Evolutionary conservation across 2,888 invertebrate genomes (phyloP).

Genomic region (Coelopa pilipes): DNA sequence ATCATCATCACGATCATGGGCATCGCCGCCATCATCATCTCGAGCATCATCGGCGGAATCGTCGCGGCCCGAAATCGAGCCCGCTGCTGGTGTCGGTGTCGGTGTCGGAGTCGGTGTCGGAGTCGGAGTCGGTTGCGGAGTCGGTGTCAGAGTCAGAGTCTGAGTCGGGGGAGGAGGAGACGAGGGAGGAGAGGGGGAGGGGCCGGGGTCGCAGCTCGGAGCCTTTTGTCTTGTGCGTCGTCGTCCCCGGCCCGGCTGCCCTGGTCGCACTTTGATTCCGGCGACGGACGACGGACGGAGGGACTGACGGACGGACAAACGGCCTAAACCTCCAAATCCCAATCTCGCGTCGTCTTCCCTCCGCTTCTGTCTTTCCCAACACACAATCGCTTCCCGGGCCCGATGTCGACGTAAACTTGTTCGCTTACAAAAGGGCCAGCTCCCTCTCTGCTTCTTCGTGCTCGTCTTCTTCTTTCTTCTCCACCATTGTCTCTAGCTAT

Average conservation of each 20-base stretch:
- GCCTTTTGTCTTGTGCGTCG: neutral
- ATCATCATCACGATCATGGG: slow-evolving; percentile 12
- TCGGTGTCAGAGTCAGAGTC: neutral
- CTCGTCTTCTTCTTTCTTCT: no score
- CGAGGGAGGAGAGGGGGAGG: no score
- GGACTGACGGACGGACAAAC: neutral
- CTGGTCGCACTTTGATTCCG: neutral
- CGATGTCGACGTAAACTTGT: slow-evolving; percentile 19
- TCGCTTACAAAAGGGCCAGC: slow-evolving; percentile 15
- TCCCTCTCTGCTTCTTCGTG: no score
- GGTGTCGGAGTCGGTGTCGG: no score
- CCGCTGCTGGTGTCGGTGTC: neutral
- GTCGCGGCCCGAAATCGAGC: neutral
- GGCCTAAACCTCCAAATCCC: neutral
- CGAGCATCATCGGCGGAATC: neutral
- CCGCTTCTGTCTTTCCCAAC: slow-evolving; percentile 13
- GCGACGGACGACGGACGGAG: neutral
- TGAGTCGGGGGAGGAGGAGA: neutral
- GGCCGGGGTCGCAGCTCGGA: neutral
- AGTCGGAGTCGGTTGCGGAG: no score
- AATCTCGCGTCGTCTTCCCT: neutral
- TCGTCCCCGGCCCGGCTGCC: neutral
- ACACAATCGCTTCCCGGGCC: neutral
- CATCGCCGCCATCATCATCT: slow-evolving; percentile 1
- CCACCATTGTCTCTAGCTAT: no score